Percentiles rank a stretch among this genome's conserved stretches.
Evolutionary conservation across 2,797 vertebrate species (phyloP).

Genomic region (Salarias fasciatus): DNA sequence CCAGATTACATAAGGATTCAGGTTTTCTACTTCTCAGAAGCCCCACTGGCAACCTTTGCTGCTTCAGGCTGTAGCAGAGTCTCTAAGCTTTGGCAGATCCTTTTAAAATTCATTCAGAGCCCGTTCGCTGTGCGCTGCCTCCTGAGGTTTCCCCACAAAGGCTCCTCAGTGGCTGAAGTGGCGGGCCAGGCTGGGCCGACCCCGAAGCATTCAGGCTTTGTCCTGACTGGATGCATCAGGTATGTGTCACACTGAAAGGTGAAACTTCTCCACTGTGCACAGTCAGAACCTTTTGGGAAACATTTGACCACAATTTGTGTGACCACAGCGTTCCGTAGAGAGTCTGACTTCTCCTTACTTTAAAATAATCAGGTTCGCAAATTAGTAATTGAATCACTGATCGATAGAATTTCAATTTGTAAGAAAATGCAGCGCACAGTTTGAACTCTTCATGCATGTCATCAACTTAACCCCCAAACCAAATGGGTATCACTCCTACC

Average conservation of each 20-base stretch:
- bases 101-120: not conserved
- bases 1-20: not conserved
- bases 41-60: not conserved
- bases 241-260: not conserved
- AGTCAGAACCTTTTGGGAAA: not conserved
- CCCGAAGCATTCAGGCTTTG: not conserved
- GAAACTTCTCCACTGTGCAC: not conserved
- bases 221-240: not conserved
- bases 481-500: too few relatives aligned
- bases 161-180: conserved; percentile 6
- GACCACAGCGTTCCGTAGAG: not conserved
- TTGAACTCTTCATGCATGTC: too few relatives aligned
- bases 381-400: too few relatives aligned
- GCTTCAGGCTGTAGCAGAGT: not conserved
- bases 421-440: too few relatives aligned
- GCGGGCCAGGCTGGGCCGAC: not conserved
- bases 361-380: too few relatives aligned
- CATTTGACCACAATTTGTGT: conserved; percentile 1
- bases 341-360: not conserved
- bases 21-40: not conserved
- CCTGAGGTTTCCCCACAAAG: conserved; percentile 12
- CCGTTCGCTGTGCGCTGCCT: not conserved
- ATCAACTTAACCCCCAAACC: too few relatives aligned
- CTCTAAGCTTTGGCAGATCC: not conserved
- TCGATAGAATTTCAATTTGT: too few relatives aligned